Conservation (phyloP, 2,888 invertebrate genomes). For the Xanthia togata region DNA sequence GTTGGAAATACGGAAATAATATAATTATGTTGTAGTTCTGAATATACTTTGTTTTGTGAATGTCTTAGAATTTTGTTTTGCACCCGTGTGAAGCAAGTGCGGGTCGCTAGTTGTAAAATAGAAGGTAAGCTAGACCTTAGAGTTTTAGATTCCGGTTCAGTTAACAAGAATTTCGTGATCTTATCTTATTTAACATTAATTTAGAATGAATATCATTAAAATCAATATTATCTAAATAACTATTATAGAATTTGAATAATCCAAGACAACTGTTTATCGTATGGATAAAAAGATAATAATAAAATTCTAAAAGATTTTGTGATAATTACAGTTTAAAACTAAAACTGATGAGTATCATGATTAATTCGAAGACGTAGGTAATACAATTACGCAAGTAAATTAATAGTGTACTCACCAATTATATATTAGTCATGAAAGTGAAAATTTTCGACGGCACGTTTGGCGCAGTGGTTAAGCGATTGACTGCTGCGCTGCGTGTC, state of each 20-base stretch:
- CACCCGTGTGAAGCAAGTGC: too few species aligned
- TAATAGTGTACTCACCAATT: not conserved
- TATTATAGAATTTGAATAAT: constrained; percentile 8
- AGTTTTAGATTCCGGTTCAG: too few species aligned
- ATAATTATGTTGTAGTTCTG: too few species aligned
- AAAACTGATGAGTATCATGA: constrained; percentile 5
- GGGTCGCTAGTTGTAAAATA: not conserved
- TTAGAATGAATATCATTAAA: not conserved
- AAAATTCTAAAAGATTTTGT: constrained; percentile 7
- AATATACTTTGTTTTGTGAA: too few species aligned
- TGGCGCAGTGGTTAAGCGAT: too few species aligned
- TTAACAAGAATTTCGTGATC: not conserved
- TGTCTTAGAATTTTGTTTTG: too few species aligned
- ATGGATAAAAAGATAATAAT: constrained; percentile 11
- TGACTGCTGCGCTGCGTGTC: too few species aligned
- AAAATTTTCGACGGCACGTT: too few species aligned
- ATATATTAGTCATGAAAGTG: not conserved
- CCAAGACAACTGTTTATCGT: constrained; percentile 11
- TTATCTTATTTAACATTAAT: not conserved
- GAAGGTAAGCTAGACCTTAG: not conserved
- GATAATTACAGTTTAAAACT: constrained; percentile 27
- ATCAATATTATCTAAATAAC: constrained; percentile 9
- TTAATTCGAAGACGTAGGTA: constrained; percentile 2
- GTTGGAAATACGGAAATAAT: too few species aligned
- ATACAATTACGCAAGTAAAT: constrained; percentile 6